Conservation (phyloP, 2,113 vertebrate genomes). For the Colistium nudipinnis region DNA sequence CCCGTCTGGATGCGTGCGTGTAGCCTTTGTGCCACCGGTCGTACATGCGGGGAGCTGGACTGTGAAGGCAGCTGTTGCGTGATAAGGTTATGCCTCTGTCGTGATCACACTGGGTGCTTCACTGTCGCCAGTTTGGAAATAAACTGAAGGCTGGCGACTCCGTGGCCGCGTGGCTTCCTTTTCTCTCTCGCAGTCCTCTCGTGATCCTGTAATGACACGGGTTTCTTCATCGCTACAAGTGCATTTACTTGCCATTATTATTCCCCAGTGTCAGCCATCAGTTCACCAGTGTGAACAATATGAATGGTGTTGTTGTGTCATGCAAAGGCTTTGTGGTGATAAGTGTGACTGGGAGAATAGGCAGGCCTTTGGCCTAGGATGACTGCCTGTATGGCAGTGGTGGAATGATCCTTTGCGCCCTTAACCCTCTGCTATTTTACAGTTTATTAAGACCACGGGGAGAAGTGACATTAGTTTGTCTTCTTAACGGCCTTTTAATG, state of each 20-base stretch:
- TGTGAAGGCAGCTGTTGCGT: slow-evolving; percentile 28
- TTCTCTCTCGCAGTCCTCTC: slow-evolving; percentile 11
- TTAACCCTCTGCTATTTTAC: slow-evolving; percentile 77
- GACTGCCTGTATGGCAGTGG: slow-evolving; percentile 59
- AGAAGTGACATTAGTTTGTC: slow-evolving; percentile 79
- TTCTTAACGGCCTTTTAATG: slow-evolving; percentile 83
- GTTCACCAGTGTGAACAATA: slow-evolving; percentile 19
- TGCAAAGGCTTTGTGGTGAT: slow-evolving; percentile 9
- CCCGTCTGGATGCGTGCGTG: slow-evolving; percentile 34
- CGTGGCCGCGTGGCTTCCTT: slow-evolving; percentile 24
- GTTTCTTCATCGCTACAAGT: neutral
- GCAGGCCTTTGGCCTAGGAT: slow-evolving; percentile 64
- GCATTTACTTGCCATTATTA: slow-evolving; percentile 11
- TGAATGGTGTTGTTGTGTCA: slow-evolving; percentile 31
- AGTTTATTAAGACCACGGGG: slow-evolving; percentile 77
- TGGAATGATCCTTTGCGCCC: slow-evolving; percentile 68
- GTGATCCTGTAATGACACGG: neutral
- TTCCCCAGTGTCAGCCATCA: slow-evolving; percentile 26
- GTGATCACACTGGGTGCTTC: slow-evolving; percentile 51
- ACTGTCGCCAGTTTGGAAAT: slow-evolving; percentile 67
- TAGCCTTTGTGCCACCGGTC: slow-evolving; percentile 41
- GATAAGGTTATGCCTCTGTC: slow-evolving; percentile 50
- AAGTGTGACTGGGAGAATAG: slow-evolving; percentile 32
- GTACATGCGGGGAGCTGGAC: slow-evolving; percentile 23
- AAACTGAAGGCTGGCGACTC: slow-evolving; percentile 58